Evolutionary conservation across 1,140 invertebrate species (phyloP), one percentile per base, ranked within the genome.

Genomic region (Diorhabda sublineata): DNA sequence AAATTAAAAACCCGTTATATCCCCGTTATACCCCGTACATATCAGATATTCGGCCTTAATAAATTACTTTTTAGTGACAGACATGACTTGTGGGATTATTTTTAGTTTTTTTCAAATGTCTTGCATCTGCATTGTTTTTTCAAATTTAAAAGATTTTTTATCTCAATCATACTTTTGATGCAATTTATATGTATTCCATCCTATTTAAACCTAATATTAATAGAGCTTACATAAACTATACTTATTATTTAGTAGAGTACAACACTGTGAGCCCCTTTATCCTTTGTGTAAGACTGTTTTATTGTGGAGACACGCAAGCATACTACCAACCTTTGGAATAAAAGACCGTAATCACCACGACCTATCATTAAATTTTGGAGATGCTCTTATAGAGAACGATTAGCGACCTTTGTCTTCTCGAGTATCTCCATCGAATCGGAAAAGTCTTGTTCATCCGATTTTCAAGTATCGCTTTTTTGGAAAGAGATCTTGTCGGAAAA

Each of bases 331-430:
- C 44, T 62, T 62, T 62, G 5, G 42, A 41, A 61, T 61, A 6
- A 43, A 62, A 62, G 42, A n/a, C 61, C 43, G 61, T 45, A 62
- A 62, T 62, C 61, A 62, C 44, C 61, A 43, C 44, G 61, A 44
- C 61, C 61, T 62, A 3, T 62, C 61, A 62, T 62, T 62, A 62
- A 62, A 62, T 62, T 62, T 52, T 62, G 42, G 43, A 62, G 43
- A 62, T 44, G 61, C 43, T 44, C 61, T 62, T 62, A 43, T 4
- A n/a, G 42, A 44, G 3, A 43, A 44, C 61, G 61, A 62, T 62
- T 62, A 62, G 61, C 61, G 42, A 62, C 61, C 61, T 62, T 62
- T 62, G 61, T 47, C 61, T 62, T 62, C 44, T 62, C 42, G 44
- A 62, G 61, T 42, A 44, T 44, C 61, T 62, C 42, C 61, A 45